Base-by-base conservation (phyloP, 2,797 vertebrate genomes). In the Octomys mimax region DNA sequence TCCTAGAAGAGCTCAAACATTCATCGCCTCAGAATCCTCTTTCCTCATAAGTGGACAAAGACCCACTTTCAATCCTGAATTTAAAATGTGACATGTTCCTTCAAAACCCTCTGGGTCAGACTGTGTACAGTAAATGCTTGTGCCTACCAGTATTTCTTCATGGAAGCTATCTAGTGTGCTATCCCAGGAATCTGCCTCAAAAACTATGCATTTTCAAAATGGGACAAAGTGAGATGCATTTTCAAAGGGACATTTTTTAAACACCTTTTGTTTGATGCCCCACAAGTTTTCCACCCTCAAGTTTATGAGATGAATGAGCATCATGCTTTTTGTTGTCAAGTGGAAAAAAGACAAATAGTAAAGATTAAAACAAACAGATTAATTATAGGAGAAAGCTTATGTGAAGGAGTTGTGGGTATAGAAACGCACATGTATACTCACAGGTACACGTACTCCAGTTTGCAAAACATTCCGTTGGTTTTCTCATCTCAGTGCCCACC, bases 41-140 rank as follows among this genome's bases (percentile, higher is more conserved):
- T 93, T 92, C 77, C 66, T 96, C 68, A 18, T 86, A 73, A 39
- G 49, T 11, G 26, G 24, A 84, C 75, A 83, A 95, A 96, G 75
- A 83, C 70, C 57, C 18, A 28, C 70, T 84, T 81, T 95, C 33
- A 68, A 22, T 33, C 49, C 88, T 84, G 14, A 1, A 49, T 80
- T 86, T 95, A 39, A 78, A 89, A 91, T 49, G 31, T 33, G 33
- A 71, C 82, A 57, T 0, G 3, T 28, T 93, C 52, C 21, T 31
- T 42, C 77, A 92, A 39, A 12, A 28, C 7, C 21, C 92, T 89
- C 80, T 62, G 42, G 52, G 71, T 79, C 89, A 89, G 42, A 39
- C 77, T 66, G 31, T 9, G 5, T 54, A 22, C 0, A 12, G 42
- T 54, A 42, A 6, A 26, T 28, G 10, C 36, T 66, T 11, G 21